Conservation (phyloP, 2,797 vertebrate species). For the Poecile montanus region DNA sequence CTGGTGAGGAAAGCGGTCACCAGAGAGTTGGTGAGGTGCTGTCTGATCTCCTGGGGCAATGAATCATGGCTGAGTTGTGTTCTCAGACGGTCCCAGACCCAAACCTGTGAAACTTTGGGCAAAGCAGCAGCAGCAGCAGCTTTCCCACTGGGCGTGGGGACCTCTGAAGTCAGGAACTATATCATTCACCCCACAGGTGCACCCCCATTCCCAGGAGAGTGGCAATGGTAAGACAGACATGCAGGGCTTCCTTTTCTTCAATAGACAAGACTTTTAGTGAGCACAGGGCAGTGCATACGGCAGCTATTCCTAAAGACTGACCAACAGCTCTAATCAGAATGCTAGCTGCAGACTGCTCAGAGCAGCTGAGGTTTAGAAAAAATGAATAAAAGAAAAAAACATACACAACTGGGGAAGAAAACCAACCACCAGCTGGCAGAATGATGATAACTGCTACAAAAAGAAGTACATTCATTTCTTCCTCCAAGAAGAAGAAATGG, state of each 20-base stretch:
- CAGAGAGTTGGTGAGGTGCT: not conserved
- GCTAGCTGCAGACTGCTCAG: not conserved
- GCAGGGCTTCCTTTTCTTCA: not conserved
- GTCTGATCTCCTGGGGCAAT: rapidly evolving
- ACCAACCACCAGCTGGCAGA: not conserved
- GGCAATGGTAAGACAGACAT: not conserved
- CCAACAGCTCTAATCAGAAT: not conserved
- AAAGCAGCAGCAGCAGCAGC: not conserved
- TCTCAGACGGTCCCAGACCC: not conserved
- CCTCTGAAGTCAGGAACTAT: not conserved
- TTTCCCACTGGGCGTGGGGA: not conserved
- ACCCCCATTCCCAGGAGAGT: not conserved
- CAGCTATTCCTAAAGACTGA: not conserved
- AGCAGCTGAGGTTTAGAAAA: not conserved
- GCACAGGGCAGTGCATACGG: not conserved
- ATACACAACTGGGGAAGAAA: not conserved
- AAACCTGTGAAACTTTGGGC: not conserved
- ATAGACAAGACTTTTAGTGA: rapidly evolving
- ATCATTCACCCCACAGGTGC: not conserved
- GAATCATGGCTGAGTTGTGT: not conserved
- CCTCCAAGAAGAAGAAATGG: not conserved
- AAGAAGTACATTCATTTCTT: not conserved
- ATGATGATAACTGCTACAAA: not conserved
- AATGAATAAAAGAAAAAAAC: not conserved
- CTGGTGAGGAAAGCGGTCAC: not conserved